Conservation (phyloP, 2,113 vertebrate genomes). For the Otis tarda region DNA sequence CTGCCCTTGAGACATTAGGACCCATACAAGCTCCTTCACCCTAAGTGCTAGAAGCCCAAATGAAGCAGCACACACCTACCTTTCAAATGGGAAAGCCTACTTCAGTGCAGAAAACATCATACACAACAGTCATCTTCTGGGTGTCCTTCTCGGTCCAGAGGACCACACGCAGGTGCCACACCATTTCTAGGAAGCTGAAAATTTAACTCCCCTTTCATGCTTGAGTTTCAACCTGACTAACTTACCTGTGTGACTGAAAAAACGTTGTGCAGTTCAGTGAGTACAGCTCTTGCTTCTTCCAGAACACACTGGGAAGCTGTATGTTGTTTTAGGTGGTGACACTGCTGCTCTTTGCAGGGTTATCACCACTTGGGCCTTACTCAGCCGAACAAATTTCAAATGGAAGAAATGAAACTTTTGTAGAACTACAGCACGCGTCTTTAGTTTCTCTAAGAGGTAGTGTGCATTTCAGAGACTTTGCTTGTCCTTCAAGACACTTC, state of each 20-base stretch:
- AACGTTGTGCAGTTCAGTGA: accelerated
- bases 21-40: not conserved
- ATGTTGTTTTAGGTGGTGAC: not conserved
- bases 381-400: not conserved
- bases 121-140: no score
- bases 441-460: not conserved
- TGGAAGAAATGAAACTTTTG: not conserved
- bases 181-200: not conserved
- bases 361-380: not conserved
- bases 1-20: not conserved
- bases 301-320: not conserved
- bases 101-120: not conserved
- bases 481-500: not conserved
- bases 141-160: not conserved
- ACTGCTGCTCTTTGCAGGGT: not conserved
- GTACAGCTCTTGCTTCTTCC: not conserved
- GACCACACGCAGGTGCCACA: accelerated
- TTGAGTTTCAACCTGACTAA: not conserved
- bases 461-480: not conserved
- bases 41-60: not conserved
- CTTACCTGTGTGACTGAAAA: accelerated
- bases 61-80: not conserved
- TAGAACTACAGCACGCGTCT: not conserved
- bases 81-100: not conserved
- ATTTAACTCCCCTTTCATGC: not conserved